Conservation (phyloP, 2,113 vertebrate species). For the Amphilophus citrinellus region DNA sequence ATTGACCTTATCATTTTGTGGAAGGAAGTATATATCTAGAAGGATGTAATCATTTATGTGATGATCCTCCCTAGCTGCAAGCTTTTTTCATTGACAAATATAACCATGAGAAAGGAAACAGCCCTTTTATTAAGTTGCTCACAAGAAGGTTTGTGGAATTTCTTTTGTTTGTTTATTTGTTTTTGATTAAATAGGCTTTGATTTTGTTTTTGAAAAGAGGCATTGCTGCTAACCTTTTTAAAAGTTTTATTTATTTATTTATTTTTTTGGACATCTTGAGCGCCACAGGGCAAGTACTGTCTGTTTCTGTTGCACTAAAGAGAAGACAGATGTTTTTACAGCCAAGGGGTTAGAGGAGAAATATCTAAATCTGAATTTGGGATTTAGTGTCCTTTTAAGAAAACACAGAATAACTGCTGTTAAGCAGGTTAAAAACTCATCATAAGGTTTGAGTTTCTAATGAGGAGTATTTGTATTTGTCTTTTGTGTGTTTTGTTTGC, state of each 20-base stretch:
- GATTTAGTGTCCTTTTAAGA: not conserved
- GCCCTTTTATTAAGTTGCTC: not conserved
- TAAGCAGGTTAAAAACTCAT: not conserved
- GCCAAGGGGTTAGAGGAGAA: not conserved
- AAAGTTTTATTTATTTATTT: no score
- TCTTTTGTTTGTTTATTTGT: no score
- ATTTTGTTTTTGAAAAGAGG: no score
- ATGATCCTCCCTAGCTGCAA: not conserved
- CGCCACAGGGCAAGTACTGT: not conserved
- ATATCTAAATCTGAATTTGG: not conserved
- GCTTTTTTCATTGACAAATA: not conserved
- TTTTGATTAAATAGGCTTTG: not conserved
- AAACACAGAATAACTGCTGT: not conserved
- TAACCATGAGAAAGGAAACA: not conserved
- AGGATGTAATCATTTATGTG: not conserved
- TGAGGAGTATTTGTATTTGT: not conserved
- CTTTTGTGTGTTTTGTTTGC: not conserved
- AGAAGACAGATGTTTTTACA: not conserved
- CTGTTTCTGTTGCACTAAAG: not conserved
- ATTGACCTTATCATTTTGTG: not conserved
- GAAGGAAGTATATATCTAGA: not conserved
- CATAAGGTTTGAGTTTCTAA: not conserved
- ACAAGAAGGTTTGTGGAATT: not conserved
- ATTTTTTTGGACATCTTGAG: not conserved
- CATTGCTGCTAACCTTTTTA: not conserved